These are phyloP conservation scores for Cebus imitator DNA, from an alignment of 2,113 vertebrate genomes.

Conservation along the genomic window DNA sequence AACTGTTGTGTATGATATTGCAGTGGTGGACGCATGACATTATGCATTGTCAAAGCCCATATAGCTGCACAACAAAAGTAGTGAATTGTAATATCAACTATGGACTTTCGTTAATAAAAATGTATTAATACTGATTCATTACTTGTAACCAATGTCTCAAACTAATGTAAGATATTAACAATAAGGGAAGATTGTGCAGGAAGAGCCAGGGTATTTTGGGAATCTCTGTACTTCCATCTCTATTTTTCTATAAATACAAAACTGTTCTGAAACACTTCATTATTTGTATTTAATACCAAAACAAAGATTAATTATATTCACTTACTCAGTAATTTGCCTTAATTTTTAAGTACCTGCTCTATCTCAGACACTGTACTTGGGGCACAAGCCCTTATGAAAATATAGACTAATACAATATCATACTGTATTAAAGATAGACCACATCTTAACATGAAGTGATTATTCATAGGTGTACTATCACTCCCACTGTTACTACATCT, in stretches of 20 bases:
- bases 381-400: neutral
- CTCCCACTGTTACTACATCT: neutral
- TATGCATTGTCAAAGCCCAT: neutral
- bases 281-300: neutral
- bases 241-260: neutral
- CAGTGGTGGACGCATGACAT: neutral
- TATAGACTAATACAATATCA: neutral
- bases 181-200: neutral
- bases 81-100: neutral
- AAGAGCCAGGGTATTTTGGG: fast-evolving
- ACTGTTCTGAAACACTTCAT: neutral
- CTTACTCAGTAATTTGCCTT: neutral
- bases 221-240: neutral
- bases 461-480: neutral
- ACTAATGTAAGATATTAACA: neutral
- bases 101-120: neutral
- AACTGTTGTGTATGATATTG: neutral
- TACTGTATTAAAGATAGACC: neutral
- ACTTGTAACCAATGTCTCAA: neutral
- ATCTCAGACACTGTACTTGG: neutral
- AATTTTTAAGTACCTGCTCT: neutral
- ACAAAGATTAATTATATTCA: neutral
- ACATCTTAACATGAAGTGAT: neutral
- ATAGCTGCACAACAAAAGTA: neutral
- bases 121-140: neutral